phyloP scores from a whole-genome alignment of 1,140 invertebrate genomes.

The Lordiphosa stackelbergi region DNA sequence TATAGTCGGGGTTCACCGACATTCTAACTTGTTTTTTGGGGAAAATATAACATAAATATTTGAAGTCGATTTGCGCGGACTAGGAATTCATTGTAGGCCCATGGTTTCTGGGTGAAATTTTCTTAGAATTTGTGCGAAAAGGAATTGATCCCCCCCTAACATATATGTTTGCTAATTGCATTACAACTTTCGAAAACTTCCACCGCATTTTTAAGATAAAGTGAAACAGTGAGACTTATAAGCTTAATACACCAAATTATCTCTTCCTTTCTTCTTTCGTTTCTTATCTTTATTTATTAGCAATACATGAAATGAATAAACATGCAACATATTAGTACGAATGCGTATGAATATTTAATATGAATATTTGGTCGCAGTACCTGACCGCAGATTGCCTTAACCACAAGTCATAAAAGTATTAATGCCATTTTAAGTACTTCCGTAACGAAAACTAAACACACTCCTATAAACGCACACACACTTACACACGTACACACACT shows the following conservation, averaged over 20 bases:
- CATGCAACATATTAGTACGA: constrained; percentile 23
- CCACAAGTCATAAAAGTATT: constrained; percentile 73
- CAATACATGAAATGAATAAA: constrained; percentile 38
- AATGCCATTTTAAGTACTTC: constrained; percentile 72
- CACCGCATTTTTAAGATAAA: too few species aligned
- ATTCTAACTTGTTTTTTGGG: too few species aligned
- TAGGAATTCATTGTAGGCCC: too few species aligned
- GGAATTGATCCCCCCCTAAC: too few species aligned
- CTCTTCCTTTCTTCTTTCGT: constrained; percentile 4
- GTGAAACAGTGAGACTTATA: too few species aligned
- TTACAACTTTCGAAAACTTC: too few species aligned
- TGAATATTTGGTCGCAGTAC: constrained; percentile 48
- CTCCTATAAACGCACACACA: constrained; percentile 7
- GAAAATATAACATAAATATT: too few species aligned
- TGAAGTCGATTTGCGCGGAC: too few species aligned
- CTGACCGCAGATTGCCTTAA: constrained; percentile 66
- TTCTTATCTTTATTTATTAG: constrained; percentile 26
- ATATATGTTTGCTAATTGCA: too few species aligned
- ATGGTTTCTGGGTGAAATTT: too few species aligned
- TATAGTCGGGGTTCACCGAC: too few species aligned
- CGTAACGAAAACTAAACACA: constrained; percentile 60
- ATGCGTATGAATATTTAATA: constrained; percentile 61
- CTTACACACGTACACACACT: constrained; percentile 3
- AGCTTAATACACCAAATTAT: background rate
- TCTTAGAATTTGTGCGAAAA: too few species aligned